A percentile compares a stretch with the other conserved stretches of the same genome.
Evolutionary conservation across 2,888 invertebrate genomes (phyloP).

Genomic region (Tinea pellionella): DNA sequence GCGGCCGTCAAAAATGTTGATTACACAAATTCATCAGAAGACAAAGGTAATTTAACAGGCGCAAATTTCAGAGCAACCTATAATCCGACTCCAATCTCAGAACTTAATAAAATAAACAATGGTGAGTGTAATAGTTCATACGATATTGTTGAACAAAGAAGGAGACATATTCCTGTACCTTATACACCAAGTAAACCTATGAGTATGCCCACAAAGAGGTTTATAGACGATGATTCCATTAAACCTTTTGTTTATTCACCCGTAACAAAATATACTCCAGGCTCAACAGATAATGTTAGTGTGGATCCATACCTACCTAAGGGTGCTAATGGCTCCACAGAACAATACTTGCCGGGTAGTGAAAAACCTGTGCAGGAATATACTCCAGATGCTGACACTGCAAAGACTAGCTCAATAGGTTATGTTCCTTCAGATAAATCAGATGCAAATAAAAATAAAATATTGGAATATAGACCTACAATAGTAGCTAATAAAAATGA

Average conservation of each 20-base stretch:
- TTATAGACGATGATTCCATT: slow-evolving; percentile 40
- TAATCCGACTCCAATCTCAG: slow-evolving; percentile 75
- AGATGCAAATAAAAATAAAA: slow-evolving; percentile 18
- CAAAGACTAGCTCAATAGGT: slow-evolving; percentile 33
- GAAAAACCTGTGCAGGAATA: slow-evolving; percentile 48
- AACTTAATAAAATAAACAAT: slow-evolving; percentile 61
- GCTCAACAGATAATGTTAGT: slow-evolving; percentile 37
- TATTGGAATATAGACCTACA: slow-evolving; percentile 56
- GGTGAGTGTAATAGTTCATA: slow-evolving; percentile 36
- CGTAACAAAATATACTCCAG: slow-evolving; percentile 51
- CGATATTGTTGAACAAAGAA: slow-evolving; percentile 43
- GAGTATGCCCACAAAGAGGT: slow-evolving; percentile 40
- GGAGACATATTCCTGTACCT: slow-evolving; percentile 61
- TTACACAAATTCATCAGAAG: neutral
- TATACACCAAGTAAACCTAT: slow-evolving; percentile 62
- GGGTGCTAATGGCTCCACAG: slow-evolving; percentile 42
- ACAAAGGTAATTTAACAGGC: slow-evolving; percentile 28
- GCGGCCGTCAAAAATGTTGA: slow-evolving; percentile 71
- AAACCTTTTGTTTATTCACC: slow-evolving; percentile 56
- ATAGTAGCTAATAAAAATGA: slow-evolving; percentile 40
- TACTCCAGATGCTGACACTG: slow-evolving; percentile 34
- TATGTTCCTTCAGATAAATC: slow-evolving; percentile 59
- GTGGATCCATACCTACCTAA: slow-evolving; percentile 54
- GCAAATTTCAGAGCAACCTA: slow-evolving; percentile 59
- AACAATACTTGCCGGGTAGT: slow-evolving; percentile 52